A percentile compares a stretch with the other conserved stretches of the same genome.
Evolutionary conservation across 2,888 invertebrate species (phyloP).

Genomic region (Dolichopus griseipennis): DNA sequence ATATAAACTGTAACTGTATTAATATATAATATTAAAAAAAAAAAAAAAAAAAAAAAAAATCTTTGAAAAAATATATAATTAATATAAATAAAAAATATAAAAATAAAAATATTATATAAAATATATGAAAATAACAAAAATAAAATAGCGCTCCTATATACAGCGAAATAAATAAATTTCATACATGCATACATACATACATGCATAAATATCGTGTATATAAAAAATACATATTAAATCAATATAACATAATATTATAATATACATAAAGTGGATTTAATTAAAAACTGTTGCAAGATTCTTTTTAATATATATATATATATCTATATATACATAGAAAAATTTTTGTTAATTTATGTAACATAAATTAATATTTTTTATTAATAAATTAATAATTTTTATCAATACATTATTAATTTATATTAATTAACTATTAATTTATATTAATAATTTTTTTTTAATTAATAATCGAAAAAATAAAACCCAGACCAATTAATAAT

Average conservation of each 20-base stretch:
- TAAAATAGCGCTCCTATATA: background rate
- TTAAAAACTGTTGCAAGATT: conserved; percentile 3
- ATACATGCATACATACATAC: background rate
- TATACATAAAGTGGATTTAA: background rate
- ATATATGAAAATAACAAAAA: background rate
- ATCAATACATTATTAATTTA: no score
- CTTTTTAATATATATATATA: no score
- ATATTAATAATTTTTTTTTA: no score
- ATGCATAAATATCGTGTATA: background rate
- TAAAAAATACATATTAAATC: no score
- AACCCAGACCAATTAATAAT: no score
- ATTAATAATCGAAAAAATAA: no score
- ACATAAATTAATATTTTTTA: no score
- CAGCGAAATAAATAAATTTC: background rate
- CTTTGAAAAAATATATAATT: background rate
- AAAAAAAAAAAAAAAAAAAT: background rate
- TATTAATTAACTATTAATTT: no score
- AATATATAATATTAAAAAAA: background rate
- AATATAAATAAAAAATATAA: background rate
- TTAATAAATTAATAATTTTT: no score
- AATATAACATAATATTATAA: background rate
- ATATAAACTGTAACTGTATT: no score
- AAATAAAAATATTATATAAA: background rate
- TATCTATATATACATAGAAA: no score
- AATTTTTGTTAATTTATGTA: no score